Evolutionary conservation across 2,888 invertebrate species (phyloP), one percentile per base, ranked within the genome.

Genomic region (Morinoia aosen): DNA sequence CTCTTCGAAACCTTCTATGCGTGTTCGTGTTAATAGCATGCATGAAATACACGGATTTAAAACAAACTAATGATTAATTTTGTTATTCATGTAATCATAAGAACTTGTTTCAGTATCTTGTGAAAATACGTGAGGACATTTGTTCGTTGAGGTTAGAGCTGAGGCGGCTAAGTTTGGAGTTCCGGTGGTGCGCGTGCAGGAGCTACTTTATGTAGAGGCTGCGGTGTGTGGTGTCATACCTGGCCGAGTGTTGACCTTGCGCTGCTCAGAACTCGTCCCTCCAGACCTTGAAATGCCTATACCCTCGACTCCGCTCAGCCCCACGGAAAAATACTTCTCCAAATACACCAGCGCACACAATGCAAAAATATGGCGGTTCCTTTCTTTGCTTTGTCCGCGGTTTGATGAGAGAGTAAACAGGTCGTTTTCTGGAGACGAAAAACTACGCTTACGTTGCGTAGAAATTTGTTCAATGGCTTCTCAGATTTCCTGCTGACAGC

Each of bases 231-330:
- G 93, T 93, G 93, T 93, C 93, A 93, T 93, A 93, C 93, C 93
- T 57, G 58, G 56, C 93, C 93, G 93, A 93, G 93, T 93, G 93
- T 93, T 93, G 93, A 93, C 93, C 93, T 93, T 93, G 93, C 93
- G 33, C 39, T 93, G 93, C 93, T 93, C 25, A 57, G 57, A 93
- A 90, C 39, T 57, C 93, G 39, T 93, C 93, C 48, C 93, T 48
- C 12, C n/a, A 48, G 93, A 93, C 93, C 93, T 93, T 93, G 93
- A 93, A 93, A 93, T 93, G 93, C 57, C 93, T 48, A 93, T 93
- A 57, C 93, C 57, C 93, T 93, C 57, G 93, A 93, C 57, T 56
- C 93, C 25, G 57, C 48, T 93, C 57, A 57, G 57, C 57, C n/a
- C 57, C 93, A 12, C 56, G 57, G 57, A 57, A 93, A 93, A 93